Evolutionary conservation across 1,140 invertebrate genomes (phyloP), one percentile per base, ranked within the genome.

Genomic region (Agraylea sexmaculata): DNA sequence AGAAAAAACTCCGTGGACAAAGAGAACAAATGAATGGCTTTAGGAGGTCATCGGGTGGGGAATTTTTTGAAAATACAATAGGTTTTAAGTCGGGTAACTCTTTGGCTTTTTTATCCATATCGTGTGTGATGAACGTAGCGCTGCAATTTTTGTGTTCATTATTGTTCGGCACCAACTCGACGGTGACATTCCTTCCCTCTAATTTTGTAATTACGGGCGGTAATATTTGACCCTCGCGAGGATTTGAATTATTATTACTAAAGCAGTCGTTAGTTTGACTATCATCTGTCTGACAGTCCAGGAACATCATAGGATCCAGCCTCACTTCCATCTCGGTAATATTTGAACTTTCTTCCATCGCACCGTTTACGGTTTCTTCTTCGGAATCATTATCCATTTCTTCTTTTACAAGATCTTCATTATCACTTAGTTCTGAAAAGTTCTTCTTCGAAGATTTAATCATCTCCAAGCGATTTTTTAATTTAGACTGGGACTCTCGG

Each of bases 271-370:
- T 40, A 1, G 43, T 29, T 30, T 46, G 47, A 31, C 48, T 50
- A 19, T 47, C 42, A 11, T 50, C 48, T 0, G 44, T 40, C 11
- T 47, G 38, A 21, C 37, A 50, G 10, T 66, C 59, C 23, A 66
- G 49, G 6, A 66, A 55, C 45, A 62, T 56, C 60, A 64, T 64
- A 16, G 64, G 64, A 50, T 66, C 64, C 2, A 64, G 55, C 50
- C 49, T 59, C n/a, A 66, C 47, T 54, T 64, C 62, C 54, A 66
- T 64, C 52, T 56, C 43, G 16, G 57, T 58, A 29, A 50, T 47
- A 44, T 57, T 55, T n/a, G 34, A 27, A 27, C 58, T 54, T 46
- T 53, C 46, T 29, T 54, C 51, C 29, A 23, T 43, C 8, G 16
- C 32, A 13, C 12, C 16, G 32, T 35, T 12, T 5, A 8, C 18